Conservation (phyloP, 2,797 vertebrate genomes). For the Rallus crepitans region DNA sequence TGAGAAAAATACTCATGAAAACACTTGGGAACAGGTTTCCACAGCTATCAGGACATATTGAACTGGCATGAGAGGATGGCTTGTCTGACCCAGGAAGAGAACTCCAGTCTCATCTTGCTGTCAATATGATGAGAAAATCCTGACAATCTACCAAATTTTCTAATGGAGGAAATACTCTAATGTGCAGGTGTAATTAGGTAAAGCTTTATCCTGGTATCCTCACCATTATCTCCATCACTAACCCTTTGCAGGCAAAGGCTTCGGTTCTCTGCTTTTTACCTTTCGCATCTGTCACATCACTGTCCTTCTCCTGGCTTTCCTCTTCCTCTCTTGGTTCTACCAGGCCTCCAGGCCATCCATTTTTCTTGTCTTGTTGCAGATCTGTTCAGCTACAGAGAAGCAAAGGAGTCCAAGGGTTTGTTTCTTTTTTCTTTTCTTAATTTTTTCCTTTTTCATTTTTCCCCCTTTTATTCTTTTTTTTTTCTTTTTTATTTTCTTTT, state of each 20-base stretch:
- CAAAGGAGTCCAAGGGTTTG: background rate
- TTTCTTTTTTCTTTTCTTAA: background rate
- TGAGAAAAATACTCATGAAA: background rate
- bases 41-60: background rate
- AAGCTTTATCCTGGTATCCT: background rate
- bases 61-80: background rate
- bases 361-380: background rate
- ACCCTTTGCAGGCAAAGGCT: accelerated
- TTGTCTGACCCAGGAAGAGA: background rate
- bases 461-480: background rate
- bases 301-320: background rate
- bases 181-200: background rate
- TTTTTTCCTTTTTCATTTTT: background rate
- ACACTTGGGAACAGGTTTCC: background rate
- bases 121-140: background rate
- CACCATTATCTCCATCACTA: background rate
- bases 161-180: background rate
- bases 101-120: background rate
- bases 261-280: background rate
- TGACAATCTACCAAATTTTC: background rate
- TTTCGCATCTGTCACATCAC: background rate
- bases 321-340: background rate
- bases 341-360: background rate
- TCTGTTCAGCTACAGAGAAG: background rate
- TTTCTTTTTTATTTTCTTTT: too few relatives aligned